These are phyloP conservation scores for Psittacula cyanocephala DNA, from an alignment of 2,113 vertebrate genomes.

Conservation along the genomic window DNA sequence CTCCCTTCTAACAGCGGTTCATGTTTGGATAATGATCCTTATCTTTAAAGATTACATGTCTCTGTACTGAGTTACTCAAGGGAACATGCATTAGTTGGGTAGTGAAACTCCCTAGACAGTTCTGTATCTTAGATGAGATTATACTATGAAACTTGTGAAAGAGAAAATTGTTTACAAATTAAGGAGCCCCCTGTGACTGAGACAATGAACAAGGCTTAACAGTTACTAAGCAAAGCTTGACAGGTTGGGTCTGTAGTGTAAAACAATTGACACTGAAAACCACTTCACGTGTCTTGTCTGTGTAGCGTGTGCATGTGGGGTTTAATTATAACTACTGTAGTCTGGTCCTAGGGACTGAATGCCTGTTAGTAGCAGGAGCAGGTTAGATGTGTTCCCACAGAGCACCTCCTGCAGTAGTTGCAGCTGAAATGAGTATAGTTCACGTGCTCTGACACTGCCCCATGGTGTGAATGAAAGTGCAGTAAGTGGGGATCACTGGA, in stretches of 20 bases:
- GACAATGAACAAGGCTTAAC: background rate
- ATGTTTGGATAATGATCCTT: background rate
- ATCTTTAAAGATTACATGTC: background rate
- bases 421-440: background rate
- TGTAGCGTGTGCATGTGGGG: accelerated
- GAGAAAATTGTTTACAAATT: background rate
- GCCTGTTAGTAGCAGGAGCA: background rate
- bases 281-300: background rate
- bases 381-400: background rate
- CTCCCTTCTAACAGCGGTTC: background rate
- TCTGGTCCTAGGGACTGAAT: background rate
- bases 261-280: background rate
- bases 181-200: background rate
- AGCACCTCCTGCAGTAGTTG: background rate
- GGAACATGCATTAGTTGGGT: background rate
- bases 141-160: background rate
- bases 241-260: background rate
- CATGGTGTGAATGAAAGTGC: background rate
- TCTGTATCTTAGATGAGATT: background rate
- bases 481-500: background rate
- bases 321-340: background rate
- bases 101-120: background rate
- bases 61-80: background rate
- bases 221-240: background rate
- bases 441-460: background rate